Evolutionary conservation across 2,113 vertebrate species (phyloP).

Genomic region (Taxidea taxus): DNA sequence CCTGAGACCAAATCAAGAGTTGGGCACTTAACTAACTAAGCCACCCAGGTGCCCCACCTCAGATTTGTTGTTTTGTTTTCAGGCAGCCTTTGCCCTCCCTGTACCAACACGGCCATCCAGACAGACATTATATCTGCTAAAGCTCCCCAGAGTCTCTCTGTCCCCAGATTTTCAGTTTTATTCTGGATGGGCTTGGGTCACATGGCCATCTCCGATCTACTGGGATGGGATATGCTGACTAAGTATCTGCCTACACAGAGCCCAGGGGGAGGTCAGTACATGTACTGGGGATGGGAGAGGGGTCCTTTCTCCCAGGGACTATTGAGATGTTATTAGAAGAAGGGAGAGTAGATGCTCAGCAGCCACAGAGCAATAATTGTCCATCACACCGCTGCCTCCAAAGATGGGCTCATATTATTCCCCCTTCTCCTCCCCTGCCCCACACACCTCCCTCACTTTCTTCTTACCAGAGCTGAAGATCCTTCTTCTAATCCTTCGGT

Average conservation of each 20-base stretch:
- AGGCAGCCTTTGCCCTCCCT: neutral
- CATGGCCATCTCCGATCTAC: neutral
- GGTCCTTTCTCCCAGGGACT: neutral
- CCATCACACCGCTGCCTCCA: neutral
- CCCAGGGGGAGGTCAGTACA: neutral
- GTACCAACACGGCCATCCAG: neutral
- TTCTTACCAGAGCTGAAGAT: neutral
- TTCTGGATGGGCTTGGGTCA: neutral
- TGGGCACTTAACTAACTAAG: neutral
- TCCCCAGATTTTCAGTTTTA: neutral
- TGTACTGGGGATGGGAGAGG: neutral
- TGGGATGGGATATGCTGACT: neutral
- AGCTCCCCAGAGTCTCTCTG: neutral
- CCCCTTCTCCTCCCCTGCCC: neutral
- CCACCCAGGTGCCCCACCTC: neutral
- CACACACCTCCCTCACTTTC: neutral
- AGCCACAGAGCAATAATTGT: neutral
- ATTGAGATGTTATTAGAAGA: neutral
- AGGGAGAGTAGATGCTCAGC: neutral
- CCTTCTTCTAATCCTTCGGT: neutral
- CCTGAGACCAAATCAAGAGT: neutral
- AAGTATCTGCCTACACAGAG: neutral
- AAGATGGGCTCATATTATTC: neutral
- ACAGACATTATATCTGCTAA: neutral
- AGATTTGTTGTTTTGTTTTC: neutral